Conservation (phyloP, 35 echinoderm and acorn worm species). For the Lytechinus pictus region DNA sequence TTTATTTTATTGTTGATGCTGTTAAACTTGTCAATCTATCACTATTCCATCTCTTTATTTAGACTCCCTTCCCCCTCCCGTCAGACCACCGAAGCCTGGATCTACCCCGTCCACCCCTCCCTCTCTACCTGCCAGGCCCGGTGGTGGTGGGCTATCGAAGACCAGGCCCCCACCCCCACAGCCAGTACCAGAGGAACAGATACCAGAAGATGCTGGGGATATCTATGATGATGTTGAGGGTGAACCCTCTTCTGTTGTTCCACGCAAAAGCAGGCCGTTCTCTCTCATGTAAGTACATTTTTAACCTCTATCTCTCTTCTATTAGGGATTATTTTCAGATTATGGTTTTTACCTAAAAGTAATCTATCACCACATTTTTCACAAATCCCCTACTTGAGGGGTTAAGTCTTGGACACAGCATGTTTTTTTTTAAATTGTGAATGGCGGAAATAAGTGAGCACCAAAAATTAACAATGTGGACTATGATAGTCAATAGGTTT, state of each 20-base stretch:
- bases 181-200: not conserved
- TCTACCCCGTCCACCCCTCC: not conserved
- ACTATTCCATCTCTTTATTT: not conserved
- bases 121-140: slow-evolving; percentile 3
- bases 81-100: slow-evolving; percentile 3
- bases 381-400: no score
- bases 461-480: no score
- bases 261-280: not conserved
- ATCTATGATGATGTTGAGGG: slow-evolving; percentile 31
- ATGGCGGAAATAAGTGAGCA: no score
- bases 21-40: not conserved
- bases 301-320: no score
- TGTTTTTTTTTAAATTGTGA: no score
- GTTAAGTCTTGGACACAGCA: no score
- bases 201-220: not conserved
- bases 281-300: slow-evolving; percentile 35
- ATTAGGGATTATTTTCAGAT: no score
- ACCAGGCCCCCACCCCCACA: not conserved
- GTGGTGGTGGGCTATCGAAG: not conserved
- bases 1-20: no score
- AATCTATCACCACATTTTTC: no score
- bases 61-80: not conserved
- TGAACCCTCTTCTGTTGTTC: not conserved
- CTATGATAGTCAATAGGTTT: no score
- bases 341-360: no score